Conservation (phyloP, 2,888 invertebrate genomes). For the Dynastes maya region DNA sequence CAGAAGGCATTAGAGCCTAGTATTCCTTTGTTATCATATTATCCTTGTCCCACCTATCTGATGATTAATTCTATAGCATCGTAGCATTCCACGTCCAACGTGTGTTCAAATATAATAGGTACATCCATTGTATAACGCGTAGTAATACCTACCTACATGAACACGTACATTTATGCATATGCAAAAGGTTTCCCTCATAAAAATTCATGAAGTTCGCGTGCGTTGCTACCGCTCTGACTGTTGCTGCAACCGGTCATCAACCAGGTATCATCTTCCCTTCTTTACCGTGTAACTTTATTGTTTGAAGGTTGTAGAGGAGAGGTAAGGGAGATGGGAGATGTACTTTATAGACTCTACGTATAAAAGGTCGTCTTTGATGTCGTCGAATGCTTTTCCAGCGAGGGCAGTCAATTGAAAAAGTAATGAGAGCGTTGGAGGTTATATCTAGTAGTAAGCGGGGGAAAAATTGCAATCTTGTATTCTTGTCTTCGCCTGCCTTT, state of each 20-base stretch:
- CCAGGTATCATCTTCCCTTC: background rate
- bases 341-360: background rate
- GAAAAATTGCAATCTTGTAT: background rate
- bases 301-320: background rate
- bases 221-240: background rate
- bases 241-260: background rate
- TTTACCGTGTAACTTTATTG: background rate
- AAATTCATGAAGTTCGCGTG: constrained; percentile 36
- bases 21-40: background rate
- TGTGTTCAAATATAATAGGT: too few relatives aligned
- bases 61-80: background rate
- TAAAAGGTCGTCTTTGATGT: constrained; percentile 28
- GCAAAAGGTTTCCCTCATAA: constrained; percentile 14
- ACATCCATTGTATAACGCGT: too few relatives aligned
- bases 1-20: background rate
- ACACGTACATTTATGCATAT: too few relatives aligned
- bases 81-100: background rate
- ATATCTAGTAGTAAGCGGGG: background rate
- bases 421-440: background rate
- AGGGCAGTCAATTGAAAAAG: constrained; percentile 23
- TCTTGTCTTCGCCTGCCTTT: background rate
- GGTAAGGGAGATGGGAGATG: background rate
- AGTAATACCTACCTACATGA: too few relatives aligned
- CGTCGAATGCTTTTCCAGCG: background rate
- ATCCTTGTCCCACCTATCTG: background rate